Conservation (phyloP, 2,797 vertebrate genomes). For the Melanotaenia trifasciata region DNA sequence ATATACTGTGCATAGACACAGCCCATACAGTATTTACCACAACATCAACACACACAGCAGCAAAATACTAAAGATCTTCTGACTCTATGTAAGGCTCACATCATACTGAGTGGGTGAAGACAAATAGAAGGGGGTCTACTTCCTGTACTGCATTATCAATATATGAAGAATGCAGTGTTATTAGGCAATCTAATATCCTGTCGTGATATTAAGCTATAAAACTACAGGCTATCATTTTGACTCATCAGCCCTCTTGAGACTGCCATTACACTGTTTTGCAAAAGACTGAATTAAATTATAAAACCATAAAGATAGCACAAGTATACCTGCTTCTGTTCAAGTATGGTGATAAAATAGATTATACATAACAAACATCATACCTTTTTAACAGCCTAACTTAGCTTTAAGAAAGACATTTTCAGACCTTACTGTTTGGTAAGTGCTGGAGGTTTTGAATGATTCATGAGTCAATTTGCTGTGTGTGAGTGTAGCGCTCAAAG, state of each 20-base stretch:
- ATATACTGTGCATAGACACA: conserved; percentile 3
- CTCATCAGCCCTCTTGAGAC: conserved; percentile 36
- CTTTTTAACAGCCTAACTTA: conserved; percentile 45
- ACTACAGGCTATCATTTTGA: conserved; percentile 37
- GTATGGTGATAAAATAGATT: conserved; percentile 46
- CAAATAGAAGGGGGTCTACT: conserved; percentile 7
- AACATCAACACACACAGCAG: not conserved
- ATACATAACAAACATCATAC: conserved; percentile 48
- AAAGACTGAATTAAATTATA: conserved; percentile 36
- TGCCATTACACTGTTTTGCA: conserved; percentile 22
- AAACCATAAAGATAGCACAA: conserved; percentile 29
- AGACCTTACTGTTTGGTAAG: conserved; percentile 55
- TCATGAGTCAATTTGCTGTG: conserved; percentile 70
- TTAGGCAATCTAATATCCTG: conserved; percentile 35
- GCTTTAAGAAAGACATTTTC: conserved; percentile 60
- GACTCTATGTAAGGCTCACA: conserved; percentile 11
- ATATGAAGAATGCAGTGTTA: conserved; percentile 14
- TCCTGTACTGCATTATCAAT: conserved; percentile 22
- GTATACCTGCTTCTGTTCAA: conserved; percentile 1
- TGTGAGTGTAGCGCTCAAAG: conserved; percentile 61
- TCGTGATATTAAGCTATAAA: conserved; percentile 35
- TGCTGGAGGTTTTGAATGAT: conserved; percentile 72
- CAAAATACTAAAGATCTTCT: conserved; percentile 11
- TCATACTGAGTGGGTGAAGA: conserved; percentile 17
- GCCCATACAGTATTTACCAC: not conserved